Conservation (phyloP, 2,888 invertebrate species). For the Pyrgus malvae region DNA sequence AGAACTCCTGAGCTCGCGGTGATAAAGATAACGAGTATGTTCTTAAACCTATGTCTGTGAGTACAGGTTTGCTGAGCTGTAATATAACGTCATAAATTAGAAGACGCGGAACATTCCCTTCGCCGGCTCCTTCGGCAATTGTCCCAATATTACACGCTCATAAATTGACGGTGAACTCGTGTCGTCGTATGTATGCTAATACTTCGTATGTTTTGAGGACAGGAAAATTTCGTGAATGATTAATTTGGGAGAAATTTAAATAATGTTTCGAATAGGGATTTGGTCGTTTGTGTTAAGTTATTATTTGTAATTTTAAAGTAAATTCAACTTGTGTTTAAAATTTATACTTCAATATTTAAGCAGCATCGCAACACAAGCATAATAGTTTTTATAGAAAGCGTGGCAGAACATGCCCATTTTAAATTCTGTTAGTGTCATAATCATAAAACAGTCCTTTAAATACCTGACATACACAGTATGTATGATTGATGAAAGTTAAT, state of each 20-base stretch:
- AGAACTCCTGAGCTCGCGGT: constrained; percentile 5
- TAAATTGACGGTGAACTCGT: constrained; percentile 56
- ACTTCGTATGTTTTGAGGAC: constrained; percentile 44
- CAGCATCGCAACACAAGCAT: too few species aligned
- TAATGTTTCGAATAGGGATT: neutral
- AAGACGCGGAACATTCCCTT: constrained; percentile 53
- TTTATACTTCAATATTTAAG: too few species aligned
- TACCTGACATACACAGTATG: too few species aligned
- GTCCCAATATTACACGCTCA: constrained; percentile 71
- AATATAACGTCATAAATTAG: constrained; percentile 71
- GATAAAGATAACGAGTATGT: constrained; percentile 23
- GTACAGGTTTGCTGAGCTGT: too few species aligned
- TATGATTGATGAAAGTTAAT: too few species aligned
- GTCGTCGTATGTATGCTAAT: constrained; percentile 53
- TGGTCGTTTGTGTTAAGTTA: too few species aligned
- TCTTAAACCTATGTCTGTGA: constrained; percentile 1
- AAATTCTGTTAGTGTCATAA: too few species aligned
- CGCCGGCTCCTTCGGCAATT: constrained; percentile 64
- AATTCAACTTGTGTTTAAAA: too few species aligned
- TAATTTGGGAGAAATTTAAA: constrained; percentile 46
- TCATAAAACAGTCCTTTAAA: too few species aligned
- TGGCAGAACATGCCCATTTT: too few species aligned
- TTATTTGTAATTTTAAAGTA: too few species aligned
- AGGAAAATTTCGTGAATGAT: constrained; percentile 52
- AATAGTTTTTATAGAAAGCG: too few species aligned